A percentile compares a stretch with the other conserved stretches of the same genome.
phyloP scores from a whole-genome alignment of 1,140 invertebrate species.

The Anadara kagoshimensis region DNA sequence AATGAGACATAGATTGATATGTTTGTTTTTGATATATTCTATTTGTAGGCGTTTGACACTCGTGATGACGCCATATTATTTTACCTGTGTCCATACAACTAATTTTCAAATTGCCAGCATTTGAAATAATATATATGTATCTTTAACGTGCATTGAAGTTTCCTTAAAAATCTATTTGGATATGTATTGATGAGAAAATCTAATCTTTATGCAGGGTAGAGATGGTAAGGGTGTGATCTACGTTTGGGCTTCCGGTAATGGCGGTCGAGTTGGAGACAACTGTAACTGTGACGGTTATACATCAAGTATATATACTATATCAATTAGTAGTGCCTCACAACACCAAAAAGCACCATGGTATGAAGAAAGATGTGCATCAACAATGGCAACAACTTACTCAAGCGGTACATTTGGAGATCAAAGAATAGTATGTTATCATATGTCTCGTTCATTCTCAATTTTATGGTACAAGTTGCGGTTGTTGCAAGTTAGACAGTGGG shows the following conservation, averaged over 20 bases:
- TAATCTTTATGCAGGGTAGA: slow-evolving; percentile 82
- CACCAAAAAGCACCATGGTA: slow-evolving; percentile 93
- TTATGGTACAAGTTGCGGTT: not conserved
- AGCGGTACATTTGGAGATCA: slow-evolving; percentile 84
- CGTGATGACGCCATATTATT: too few relatives aligned
- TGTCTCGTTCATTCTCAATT: not conserved
- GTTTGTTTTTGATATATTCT: too few relatives aligned
- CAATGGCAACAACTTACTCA: slow-evolving; percentile 95
- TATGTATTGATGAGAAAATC: too few relatives aligned
- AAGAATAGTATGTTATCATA: slow-evolving; percentile 54
- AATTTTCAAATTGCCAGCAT: too few relatives aligned
- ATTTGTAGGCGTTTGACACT: too few relatives aligned
- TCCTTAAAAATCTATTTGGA: too few relatives aligned
- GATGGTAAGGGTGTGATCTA: slow-evolving; percentile 97
- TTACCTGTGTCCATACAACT: too few relatives aligned
- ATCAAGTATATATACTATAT: slow-evolving; percentile 98
- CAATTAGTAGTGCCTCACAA: slow-evolving; percentile 97
- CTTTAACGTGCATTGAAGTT: too few relatives aligned
- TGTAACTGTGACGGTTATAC: slow-evolving; percentile 99
- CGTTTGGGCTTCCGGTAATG: slow-evolving; percentile 99
- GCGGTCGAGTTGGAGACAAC: slow-evolving; percentile 95
- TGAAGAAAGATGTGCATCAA: slow-evolving; percentile 96
- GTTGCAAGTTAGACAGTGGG: too few relatives aligned
- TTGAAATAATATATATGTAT: too few relatives aligned
- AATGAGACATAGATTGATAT: too few relatives aligned